phyloP scores from a whole-genome alignment of 2,888 invertebrate genomes.

The Lamproptera curius region DNA sequence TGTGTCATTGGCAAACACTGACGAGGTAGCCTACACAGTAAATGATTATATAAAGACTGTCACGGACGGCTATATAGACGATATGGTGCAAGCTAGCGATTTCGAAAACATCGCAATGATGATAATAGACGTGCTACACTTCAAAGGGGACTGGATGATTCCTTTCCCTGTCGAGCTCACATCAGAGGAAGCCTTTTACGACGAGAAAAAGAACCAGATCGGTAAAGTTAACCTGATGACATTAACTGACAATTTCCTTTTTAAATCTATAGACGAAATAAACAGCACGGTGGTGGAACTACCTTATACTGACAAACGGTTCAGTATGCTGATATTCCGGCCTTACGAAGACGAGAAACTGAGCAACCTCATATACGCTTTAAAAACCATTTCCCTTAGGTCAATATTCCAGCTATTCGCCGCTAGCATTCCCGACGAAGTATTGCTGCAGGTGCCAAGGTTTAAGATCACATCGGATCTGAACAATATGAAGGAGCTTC shows the following conservation, averaged over 20 bases:
- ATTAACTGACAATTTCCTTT: conserved; percentile 35
- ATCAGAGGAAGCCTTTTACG: conserved; percentile 46
- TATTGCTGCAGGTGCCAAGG: conserved; percentile 77
- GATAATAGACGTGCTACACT: conserved; percentile 57
- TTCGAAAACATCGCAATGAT: conserved; percentile 40
- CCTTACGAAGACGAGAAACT: conserved; percentile 68
- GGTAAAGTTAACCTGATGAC: conserved; percentile 61
- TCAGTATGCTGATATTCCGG: conserved; percentile 81
- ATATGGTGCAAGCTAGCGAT: conserved; percentile 49
- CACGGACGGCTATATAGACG: conserved; percentile 52
- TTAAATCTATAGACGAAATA: conserved; percentile 34
- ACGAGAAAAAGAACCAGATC: conserved; percentile 37
- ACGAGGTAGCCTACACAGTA: conserved; percentile 39
- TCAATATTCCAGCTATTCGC: conserved; percentile 63
- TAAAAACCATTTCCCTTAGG: conserved; percentile 62
- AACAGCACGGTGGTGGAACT: conserved; percentile 51
- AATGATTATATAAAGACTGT: conserved; percentile 48
- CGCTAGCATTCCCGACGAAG: conserved; percentile 48
- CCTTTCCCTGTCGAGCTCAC: conserved; percentile 47
- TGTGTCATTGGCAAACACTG: conserved; percentile 40
- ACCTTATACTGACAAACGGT: conserved; percentile 56
- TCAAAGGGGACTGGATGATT: conserved; percentile 55
- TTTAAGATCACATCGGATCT: conserved; percentile 76
- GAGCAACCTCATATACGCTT: conserved; percentile 60
- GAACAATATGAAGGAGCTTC: conserved; percentile 60